These are phyloP conservation scores for Eumerus sabulonum DNA, from an alignment of 2,888 invertebrate genomes.

Conservation along the genomic window DNA sequence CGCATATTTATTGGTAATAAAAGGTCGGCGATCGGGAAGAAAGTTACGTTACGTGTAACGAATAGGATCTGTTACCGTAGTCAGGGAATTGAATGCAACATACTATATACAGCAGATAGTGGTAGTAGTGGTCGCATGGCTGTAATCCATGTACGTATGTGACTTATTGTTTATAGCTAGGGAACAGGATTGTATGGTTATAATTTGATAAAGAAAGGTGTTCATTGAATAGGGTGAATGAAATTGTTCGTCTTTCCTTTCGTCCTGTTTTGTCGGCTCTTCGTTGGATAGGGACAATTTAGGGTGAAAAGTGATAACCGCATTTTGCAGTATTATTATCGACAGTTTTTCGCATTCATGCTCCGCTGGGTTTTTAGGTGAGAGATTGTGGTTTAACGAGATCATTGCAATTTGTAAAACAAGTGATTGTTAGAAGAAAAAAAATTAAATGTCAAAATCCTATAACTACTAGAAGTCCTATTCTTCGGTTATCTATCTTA, in stretches of 20 bases:
- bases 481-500: too few species aligned
- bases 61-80: constrained; percentile 51
- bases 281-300: neutral
- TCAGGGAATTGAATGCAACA: constrained; percentile 14
- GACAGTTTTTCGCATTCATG: constrained; percentile 10
- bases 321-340: constrained; percentile 46
- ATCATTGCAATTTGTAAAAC: too few species aligned
- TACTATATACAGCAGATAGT: neutral
- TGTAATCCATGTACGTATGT: constrained; percentile 14
- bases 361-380: constrained; percentile 11
- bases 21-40: constrained; percentile 43
- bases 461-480: too few species aligned
- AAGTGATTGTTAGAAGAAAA: too few species aligned
- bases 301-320: constrained; percentile 13
- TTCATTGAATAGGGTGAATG: constrained; percentile 39
- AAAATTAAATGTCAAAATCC: too few species aligned
- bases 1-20: constrained; percentile 46
- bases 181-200: constrained; percentile 26
- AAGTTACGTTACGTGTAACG: constrained; percentile 44
- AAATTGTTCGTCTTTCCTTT: constrained; percentile 2
- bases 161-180: constrained; percentile 40
- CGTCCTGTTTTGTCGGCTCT: neutral
- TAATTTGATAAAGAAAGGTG: constrained; percentile 54
- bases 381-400: too few species aligned
- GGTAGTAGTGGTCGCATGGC: constrained; percentile 1